A percentile compares a stretch with the other conserved stretches of the same genome.
phyloP scores from a whole-genome alignment of 1,140 invertebrate species.

The Mamestra configurata region DNA sequence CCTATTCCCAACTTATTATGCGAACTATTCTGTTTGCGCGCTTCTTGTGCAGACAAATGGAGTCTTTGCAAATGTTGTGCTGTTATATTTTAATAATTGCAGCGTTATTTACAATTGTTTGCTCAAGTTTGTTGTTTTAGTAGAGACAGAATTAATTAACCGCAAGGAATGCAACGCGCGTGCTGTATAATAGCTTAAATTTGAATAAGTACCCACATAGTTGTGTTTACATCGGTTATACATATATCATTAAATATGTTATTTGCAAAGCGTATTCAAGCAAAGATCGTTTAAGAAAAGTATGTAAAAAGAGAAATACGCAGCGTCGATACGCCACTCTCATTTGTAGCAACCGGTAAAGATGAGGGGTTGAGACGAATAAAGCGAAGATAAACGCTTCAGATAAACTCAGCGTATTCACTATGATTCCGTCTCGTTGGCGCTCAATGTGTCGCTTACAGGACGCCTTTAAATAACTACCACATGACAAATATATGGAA shows the following conservation, averaged over 20 bases:
- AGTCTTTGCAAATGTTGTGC: conserved; percentile 38
- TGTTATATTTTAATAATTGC: conserved; percentile 47
- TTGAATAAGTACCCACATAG: neutral
- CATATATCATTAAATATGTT: neutral
- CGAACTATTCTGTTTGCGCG: conserved; percentile 50
- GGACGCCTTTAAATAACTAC: conserved; percentile 49
- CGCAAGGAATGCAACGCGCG: conserved; percentile 14
- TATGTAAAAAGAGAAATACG: conserved; percentile 5
- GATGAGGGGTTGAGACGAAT: conserved; percentile 51
- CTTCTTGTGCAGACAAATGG: conserved; percentile 35
- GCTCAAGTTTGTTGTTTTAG: conserved; percentile 27
- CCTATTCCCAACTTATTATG: conserved; percentile 77
- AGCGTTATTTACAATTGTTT: conserved; percentile 15
- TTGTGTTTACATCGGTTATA: neutral
- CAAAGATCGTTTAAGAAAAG: neutral
- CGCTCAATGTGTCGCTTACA: conserved; percentile 52
- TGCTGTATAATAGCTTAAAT: neutral
- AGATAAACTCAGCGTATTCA: conserved; percentile 57
- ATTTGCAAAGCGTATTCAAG: neutral
- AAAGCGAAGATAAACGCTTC: conserved; percentile 58
- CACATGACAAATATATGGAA: conserved; percentile 38
- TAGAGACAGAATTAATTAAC: conserved; percentile 30
- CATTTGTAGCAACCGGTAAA: conserved; percentile 47
- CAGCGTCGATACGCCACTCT: conserved; percentile 37
- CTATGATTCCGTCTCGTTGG: conserved; percentile 51